These are phyloP conservation scores for Limnodromus scolopaceus DNA, from an alignment of 2,797 vertebrate species.

Conservation along the genomic window DNA sequence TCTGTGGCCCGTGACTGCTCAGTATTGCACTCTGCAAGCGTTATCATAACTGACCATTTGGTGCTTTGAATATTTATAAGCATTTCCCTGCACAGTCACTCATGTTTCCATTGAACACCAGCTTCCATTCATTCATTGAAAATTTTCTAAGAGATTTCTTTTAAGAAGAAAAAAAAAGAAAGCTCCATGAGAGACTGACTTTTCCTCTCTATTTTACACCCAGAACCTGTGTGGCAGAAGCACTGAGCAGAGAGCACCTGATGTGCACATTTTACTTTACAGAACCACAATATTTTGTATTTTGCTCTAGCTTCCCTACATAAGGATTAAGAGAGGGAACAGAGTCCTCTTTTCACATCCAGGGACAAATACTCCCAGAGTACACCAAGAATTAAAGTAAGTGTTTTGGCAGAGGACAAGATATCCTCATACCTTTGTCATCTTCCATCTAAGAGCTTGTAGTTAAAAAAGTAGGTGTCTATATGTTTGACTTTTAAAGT, in stretches of 20 bases:
- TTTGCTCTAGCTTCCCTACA: background rate
- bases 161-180: background rate
- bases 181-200: background rate
- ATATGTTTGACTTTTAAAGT: background rate
- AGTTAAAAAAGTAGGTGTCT: background rate
- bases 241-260: background rate
- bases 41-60: slow-evolving; percentile 58
- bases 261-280: background rate
- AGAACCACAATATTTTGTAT: background rate
- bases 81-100: slow-evolving; percentile 29
- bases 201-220: background rate
- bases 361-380: background rate
- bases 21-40: background rate
- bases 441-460: background rate
- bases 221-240: background rate
- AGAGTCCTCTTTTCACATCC: rapidly evolving
- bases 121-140: slow-evolving; percentile 29
- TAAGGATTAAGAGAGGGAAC: background rate
- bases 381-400: background rate
- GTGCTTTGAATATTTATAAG: slow-evolving; percentile 59
- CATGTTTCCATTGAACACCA: slow-evolving; percentile 14
- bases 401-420: background rate
- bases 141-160: slow-evolving; percentile 8
- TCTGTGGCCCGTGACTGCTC: background rate
- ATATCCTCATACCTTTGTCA: background rate